phyloP scores from a whole-genome alignment of 2,888 invertebrate genomes.

The Cephus pygmeus region DNA sequence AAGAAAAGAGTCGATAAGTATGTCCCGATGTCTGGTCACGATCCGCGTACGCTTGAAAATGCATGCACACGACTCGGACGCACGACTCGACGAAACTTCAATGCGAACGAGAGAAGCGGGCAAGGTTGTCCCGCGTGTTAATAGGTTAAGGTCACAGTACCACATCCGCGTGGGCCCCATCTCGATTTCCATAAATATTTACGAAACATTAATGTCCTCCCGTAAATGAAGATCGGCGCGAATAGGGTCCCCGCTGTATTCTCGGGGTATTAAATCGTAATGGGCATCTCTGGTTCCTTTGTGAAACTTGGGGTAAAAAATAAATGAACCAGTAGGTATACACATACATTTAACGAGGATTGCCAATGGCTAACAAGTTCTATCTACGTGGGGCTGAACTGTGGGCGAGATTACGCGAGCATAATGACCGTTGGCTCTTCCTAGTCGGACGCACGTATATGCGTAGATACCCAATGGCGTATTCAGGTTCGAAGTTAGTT shows the following conservation, averaged over 20 bases:
- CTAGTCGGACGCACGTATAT: neutral
- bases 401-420: neutral
- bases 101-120: slow-evolving; percentile 24
- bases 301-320: neutral
- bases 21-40: neutral
- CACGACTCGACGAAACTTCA: neutral
- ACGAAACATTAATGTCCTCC: slow-evolving; percentile 22
- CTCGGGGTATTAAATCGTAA: neutral
- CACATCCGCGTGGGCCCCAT: slow-evolving; percentile 35
- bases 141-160: slow-evolving; percentile 47
- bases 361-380: neutral
- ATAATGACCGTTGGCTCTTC: neutral
- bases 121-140: slow-evolving; percentile 29
- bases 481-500: slow-evolving; percentile 5
- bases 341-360: neutral
- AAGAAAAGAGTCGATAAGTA: neutral
- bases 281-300: neutral
- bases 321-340: neutral
- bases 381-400: neutral
- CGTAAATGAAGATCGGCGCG: neutral
- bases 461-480: neutral
- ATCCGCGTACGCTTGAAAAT: neutral
- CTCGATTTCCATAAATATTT: slow-evolving; percentile 41
- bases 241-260: neutral
- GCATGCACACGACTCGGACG: neutral